Evolutionary conservation across 1,140 invertebrate species (phyloP), one percentile per base, ranked within the genome.

Genomic region (Planococcus citri): DNA sequence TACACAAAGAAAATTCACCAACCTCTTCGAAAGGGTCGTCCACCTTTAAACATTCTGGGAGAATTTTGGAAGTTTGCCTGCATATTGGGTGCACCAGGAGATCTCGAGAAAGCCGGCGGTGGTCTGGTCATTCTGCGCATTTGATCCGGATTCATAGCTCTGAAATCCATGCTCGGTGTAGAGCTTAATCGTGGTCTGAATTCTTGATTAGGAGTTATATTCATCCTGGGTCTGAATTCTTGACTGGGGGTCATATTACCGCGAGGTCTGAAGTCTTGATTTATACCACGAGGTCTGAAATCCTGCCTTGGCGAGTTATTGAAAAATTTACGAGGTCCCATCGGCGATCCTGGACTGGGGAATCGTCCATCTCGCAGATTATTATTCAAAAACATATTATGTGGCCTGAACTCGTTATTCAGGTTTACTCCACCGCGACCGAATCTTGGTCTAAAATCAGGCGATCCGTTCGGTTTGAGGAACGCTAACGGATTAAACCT

Each of bases 111-210:
- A 8, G 51, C 17, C 4, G 17, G 3, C 60, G 20, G 60, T 14
- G 60, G 21, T 64, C 60, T 64, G 1, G 60, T 10, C 60, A 64
- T 64, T 24, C 60, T 64, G 4, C 22, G 20, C 60, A 64, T 64
- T 24, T 27, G 60, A 64, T 25, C 25, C 22, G 10, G 60, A 27
- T 64, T 64, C 12, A 17, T 3, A 3, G 20, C 17, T 51, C 41
- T 51, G n/a, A 51, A 64, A 4, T 25, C 25, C 3, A 17, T 2
- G 24, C 6, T 14, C 22, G 22, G 22, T 6, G 22, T 17, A 4
- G 22, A 24, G 24, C 22, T 27, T 4, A 2, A 2, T 25, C 60
- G 60, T 21, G 60, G 60, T 64, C 60, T 24, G 20, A 24, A 64
- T 6, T 64, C 60, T 25, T 22, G 60, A 24, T 24, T 25, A 2